phyloP scores from a whole-genome alignment of 2,797 vertebrate species.

The Hypotaenidia philippensis region DNA sequence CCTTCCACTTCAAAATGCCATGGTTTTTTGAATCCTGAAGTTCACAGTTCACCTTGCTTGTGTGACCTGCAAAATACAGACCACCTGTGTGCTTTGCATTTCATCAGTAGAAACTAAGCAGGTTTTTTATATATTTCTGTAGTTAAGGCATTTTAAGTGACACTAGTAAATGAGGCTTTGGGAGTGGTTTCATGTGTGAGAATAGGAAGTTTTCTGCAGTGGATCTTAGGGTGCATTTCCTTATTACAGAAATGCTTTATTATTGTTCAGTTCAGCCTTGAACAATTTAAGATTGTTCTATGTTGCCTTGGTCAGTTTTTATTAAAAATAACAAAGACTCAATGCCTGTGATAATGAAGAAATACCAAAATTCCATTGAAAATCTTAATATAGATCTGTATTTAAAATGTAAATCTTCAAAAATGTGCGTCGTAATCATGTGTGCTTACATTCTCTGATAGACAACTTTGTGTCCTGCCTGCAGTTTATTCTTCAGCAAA shows the following conservation, averaged over 20 bases:
- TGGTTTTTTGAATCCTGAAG: background rate
- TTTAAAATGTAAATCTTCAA: background rate
- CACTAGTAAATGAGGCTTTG: background rate
- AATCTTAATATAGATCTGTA: background rate
- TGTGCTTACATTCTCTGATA: background rate
- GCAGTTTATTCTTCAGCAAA: background rate
- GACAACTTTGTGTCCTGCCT: background rate
- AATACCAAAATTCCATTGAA: background rate
- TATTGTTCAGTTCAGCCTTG: constrained; percentile 15
- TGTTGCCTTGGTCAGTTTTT: background rate
- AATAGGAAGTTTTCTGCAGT: background rate
- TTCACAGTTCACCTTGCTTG: background rate
- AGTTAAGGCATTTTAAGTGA: background rate
- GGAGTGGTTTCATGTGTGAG: background rate
- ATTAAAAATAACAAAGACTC: background rate
- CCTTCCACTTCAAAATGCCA: background rate
- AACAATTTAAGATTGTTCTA: background rate
- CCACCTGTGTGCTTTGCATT: background rate
- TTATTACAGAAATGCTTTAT: background rate
- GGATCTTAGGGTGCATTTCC: background rate
- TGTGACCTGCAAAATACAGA: background rate
- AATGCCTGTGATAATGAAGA: background rate
- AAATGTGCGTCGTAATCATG: background rate
- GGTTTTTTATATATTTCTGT: background rate
- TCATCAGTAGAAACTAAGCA: background rate